Evolutionary conservation across 2,113 vertebrate genomes (phyloP).

Genomic region (Girardinichthys multiradiatus): DNA sequence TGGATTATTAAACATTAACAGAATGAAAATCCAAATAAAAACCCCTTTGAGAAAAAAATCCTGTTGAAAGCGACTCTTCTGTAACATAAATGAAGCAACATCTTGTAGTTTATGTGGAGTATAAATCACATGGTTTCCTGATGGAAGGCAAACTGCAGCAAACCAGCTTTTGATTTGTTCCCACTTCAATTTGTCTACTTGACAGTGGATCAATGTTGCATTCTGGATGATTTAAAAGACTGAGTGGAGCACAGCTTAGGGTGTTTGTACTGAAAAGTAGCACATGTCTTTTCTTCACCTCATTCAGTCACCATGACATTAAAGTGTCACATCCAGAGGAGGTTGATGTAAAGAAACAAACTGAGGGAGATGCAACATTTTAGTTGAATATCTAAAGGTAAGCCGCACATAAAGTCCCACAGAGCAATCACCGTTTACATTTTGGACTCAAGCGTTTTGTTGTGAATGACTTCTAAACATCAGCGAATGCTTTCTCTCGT

Average conservation of each 20-base stretch:
- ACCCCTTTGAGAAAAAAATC: too few species aligned
- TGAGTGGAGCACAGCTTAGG: not conserved
- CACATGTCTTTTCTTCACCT: too few species aligned
- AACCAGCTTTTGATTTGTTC: slow-evolving; percentile 33
- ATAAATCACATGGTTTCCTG: slow-evolving; percentile 55
- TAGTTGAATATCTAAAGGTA: not conserved
- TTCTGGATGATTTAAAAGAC: slow-evolving; percentile 15
- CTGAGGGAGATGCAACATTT: not conserved
- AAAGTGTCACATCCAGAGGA: not conserved
- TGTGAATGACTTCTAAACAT: not conserved
- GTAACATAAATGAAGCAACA: slow-evolving; percentile 33
- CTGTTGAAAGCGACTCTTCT: not conserved
- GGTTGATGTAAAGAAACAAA: not conserved
- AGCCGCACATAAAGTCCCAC: not conserved
- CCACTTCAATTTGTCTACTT: slow-evolving; percentile 1
- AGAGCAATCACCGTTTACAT: not conserved
- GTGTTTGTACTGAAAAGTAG: not conserved
- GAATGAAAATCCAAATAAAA: too few species aligned
- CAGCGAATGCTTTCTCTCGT: slow-evolving; percentile 1
- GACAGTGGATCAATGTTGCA: not conserved
- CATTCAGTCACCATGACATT: not conserved
- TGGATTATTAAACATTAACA: too few species aligned
- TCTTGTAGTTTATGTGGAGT: slow-evolving; percentile 11
- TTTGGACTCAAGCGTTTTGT: not conserved
- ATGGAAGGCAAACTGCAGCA: slow-evolving; percentile 7